phyloP scores from a whole-genome alignment of 2,888 invertebrate genomes.

The Caenorhabditis imperialis region DNA sequence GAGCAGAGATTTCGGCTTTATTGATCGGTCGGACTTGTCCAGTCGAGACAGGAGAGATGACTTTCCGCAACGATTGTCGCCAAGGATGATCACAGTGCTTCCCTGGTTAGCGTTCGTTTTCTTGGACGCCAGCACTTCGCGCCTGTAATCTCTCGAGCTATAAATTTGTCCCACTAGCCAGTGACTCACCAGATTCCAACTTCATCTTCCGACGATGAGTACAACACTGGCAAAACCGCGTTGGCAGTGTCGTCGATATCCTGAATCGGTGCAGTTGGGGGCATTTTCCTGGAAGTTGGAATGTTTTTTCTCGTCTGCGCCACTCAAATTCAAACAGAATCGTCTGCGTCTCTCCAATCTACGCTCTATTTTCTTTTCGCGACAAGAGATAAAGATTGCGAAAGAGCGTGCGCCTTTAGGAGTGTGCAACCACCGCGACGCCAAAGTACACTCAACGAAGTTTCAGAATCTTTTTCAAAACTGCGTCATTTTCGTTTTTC shows the following conservation, averaged over 20 bases:
- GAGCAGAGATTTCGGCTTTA: conserved; percentile 50
- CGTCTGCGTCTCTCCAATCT: conserved; percentile 26
- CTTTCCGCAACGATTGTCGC: conserved; percentile 72
- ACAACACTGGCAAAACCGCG: conserved; percentile 44
- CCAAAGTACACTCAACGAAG: conserved; percentile 5
- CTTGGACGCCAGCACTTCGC: conserved; percentile 60
- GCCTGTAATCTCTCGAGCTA: conserved; percentile 17
- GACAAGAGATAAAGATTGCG: conserved; percentile 3
- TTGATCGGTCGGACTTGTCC: conserved; percentile 57
- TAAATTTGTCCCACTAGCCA: not conserved
- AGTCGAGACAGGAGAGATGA: conserved; percentile 70
- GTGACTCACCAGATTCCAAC: conserved; percentile 47
- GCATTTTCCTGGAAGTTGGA: too few relatives aligned
- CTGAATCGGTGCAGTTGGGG: conserved; percentile 23
- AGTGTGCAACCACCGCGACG: conserved; percentile 24
- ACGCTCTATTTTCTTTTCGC: conserved; percentile 14
- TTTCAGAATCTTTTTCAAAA: too few relatives aligned
- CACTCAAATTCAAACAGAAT: not conserved
- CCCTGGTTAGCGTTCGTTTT: conserved; percentile 65
- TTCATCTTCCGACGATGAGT: conserved; percentile 41
- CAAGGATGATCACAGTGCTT: conserved; percentile 70
- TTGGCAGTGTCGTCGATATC: conserved; percentile 41
- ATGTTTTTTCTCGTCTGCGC: not conserved
- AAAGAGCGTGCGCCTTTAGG: conserved; percentile 32
- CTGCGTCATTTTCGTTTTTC: too few relatives aligned